Evolutionary conservation across 2,113 vertebrate species (phyloP).

Genomic region (Chamaea fasciata): DNA sequence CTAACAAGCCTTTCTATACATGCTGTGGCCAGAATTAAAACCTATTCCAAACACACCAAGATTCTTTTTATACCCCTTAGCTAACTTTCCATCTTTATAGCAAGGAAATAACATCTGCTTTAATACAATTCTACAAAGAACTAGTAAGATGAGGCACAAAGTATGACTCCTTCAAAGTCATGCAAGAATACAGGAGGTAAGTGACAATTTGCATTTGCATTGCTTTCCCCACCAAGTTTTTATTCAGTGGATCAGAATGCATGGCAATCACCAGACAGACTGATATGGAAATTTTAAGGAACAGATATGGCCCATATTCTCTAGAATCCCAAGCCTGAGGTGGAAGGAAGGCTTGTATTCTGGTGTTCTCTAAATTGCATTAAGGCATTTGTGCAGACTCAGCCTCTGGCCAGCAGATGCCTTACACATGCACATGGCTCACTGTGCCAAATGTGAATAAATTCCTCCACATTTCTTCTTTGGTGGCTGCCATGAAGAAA

Average conservation of each 20-base stretch:
- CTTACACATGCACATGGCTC: neutral
- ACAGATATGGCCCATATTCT: neutral
- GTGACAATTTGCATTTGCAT: neutral
- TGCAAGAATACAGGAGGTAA: neutral
- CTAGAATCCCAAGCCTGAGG: neutral
- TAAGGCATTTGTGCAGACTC: neutral
- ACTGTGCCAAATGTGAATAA: neutral
- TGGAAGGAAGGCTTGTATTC: neutral
- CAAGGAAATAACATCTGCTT: neutral
- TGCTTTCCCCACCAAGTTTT: accelerated
- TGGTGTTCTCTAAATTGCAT: neutral
- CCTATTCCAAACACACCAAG: neutral
- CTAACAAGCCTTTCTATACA: neutral
- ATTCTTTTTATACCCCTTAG: neutral
- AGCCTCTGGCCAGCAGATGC: neutral
- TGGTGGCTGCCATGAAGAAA: neutral
- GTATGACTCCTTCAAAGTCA: neutral
- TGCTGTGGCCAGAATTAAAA: neutral
- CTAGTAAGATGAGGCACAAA: neutral
- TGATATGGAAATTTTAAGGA: neutral
- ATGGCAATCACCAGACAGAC: neutral
- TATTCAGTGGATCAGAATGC: neutral
- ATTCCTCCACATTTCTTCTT: neutral
- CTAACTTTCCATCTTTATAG: neutral
- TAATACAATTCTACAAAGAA: neutral